phyloP scores from a whole-genome alignment of 1,140 invertebrate genomes.

The Apis florea region DNA sequence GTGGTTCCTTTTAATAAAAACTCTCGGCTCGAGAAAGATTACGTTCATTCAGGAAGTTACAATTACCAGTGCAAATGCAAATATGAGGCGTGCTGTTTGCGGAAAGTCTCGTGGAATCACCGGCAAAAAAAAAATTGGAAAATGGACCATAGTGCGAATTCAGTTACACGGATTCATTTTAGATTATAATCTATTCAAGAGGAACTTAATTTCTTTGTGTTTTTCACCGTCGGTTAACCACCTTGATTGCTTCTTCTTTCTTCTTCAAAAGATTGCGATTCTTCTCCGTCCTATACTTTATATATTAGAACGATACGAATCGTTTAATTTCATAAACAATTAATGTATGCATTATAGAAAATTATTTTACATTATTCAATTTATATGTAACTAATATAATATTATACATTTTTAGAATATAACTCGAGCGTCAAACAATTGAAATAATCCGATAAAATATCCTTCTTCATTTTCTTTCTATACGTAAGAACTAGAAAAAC shows the following conservation, averaged over 20 bases:
- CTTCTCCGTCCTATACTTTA: not conserved
- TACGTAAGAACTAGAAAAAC: too few species aligned
- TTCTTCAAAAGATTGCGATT: not conserved
- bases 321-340: too few species aligned
- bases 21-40: slow-evolving; percentile 23
- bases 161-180: not conserved
- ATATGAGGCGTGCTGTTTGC: not conserved
- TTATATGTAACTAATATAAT: too few species aligned
- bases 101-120: not conserved
- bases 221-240: not conserved
- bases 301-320: too few species aligned
- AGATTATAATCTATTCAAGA: slow-evolving; percentile 17
- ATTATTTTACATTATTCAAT: too few species aligned
- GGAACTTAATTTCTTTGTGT: slow-evolving; percentile 11
- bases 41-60: slow-evolving; percentile 42
- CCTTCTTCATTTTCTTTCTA: too few species aligned
- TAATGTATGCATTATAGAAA: too few species aligned
- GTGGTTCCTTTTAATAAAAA: slow-evolving; percentile 23
- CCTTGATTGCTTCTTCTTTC: not conserved
- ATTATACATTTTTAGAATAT: too few species aligned
- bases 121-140: slow-evolving; percentile 2
- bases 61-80: slow-evolving; percentile 41
- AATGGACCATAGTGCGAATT: not conserved
- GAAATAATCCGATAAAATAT: too few species aligned
- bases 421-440: too few species aligned